A percentile compares a stretch with the other conserved stretches of the same genome.
phyloP scores from a whole-genome alignment of 2,113 vertebrate genomes.

The Nipponia nippon region DNA sequence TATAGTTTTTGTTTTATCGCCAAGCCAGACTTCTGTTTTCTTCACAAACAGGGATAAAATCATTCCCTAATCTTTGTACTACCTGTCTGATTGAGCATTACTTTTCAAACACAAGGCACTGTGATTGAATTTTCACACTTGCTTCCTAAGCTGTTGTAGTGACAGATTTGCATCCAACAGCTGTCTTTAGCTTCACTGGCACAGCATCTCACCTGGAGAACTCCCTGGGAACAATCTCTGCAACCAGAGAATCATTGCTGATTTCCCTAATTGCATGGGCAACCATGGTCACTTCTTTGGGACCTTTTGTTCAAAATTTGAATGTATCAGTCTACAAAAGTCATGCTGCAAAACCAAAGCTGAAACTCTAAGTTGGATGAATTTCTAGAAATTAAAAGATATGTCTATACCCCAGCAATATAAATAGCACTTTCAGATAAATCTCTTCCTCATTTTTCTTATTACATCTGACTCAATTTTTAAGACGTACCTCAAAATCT shows the following conservation, averaged over 20 bases:
- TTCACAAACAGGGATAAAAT: neutral
- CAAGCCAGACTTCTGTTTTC: neutral
- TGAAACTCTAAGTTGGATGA: neutral
- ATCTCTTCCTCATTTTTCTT: neutral
- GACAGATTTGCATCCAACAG: neutral
- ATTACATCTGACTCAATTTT: neutral
- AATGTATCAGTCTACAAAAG: neutral
- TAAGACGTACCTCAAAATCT: neutral
- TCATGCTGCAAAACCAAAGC: neutral
- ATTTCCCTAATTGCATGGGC: neutral
- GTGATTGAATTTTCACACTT: neutral
- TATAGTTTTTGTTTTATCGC: neutral
- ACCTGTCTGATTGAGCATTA: neutral
- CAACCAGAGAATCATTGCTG: neutral
- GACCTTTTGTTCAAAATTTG: neutral
- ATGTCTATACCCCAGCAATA: neutral
- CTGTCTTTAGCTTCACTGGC: neutral
- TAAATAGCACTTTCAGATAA: neutral
- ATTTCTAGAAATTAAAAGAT: neutral
- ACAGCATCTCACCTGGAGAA: neutral
- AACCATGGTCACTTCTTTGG: neutral
- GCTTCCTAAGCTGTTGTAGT: neutral
- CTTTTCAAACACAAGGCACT: neutral
- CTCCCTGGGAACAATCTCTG: neutral
- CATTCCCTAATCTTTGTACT: neutral